Conservation (phyloP, 2,888 invertebrate species). For the Lithosia quadra region DNA sequence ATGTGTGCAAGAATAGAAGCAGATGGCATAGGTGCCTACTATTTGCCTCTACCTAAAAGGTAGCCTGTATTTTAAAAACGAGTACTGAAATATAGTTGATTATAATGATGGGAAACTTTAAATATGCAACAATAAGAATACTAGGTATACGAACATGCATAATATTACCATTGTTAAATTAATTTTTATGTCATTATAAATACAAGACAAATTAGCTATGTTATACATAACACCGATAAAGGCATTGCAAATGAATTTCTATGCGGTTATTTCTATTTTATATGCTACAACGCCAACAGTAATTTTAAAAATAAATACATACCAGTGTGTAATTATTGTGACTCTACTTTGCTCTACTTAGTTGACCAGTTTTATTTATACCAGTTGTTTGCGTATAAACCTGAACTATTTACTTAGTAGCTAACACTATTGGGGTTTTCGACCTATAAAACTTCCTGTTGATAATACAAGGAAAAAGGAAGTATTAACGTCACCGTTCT, state of each 20-base stretch:
- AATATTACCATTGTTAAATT: not conserved
- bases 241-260: constrained; percentile 1
- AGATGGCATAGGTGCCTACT: no score
- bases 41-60: no score
- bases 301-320: not conserved
- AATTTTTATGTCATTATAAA: not conserved
- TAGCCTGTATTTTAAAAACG: constrained; percentile 1
- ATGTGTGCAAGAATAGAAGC: no score
- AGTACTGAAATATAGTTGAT: not conserved
- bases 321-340: not conserved
- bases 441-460: no score
- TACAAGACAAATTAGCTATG: not conserved
- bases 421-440: no score
- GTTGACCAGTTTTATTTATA: no score
- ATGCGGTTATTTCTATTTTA: not conserved
- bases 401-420: no score
- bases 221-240: not conserved
- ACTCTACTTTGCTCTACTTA: no score
- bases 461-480: no score
- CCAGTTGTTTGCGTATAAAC: no score
- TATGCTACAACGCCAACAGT: not conserved
- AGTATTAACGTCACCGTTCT: no score
- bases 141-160: constrained; percentile 12
- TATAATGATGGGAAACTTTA: constrained; percentile 27
- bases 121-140: constrained; percentile 28